Percentiles rank a stretch among this genome's conserved stretches.
Conservation (phyloP, 1,140 invertebrate genomes). For the Neodiprion lecontei region DNA sequence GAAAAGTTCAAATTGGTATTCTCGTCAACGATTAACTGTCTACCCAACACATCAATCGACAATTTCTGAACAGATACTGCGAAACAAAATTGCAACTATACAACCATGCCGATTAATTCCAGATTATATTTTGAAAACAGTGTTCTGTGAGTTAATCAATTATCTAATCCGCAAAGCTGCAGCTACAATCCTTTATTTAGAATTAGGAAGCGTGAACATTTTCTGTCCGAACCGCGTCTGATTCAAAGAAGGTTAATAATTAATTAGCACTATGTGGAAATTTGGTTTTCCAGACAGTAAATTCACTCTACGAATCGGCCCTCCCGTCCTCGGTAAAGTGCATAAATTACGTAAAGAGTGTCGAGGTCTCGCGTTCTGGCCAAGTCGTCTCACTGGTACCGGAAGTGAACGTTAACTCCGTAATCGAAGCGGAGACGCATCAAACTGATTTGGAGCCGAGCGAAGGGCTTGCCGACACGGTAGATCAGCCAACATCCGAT, state of each 20-base stretch:
- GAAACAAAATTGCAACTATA: too few species aligned
- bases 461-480: conserved; percentile 25
- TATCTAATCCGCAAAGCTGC: not conserved
- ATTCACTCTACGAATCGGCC: conserved; percentile 48
- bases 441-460: conserved; percentile 31
- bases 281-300: conserved; percentile 46
- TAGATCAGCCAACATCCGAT: conserved; percentile 15
- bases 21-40: too few species aligned
- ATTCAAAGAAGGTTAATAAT: not conserved
- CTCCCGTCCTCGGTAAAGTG: conserved; percentile 54
- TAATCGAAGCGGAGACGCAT: conserved; percentile 36
- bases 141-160: not conserved
- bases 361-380: conserved; percentile 43
- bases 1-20: too few species aligned
- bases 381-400: conserved; percentile 28
- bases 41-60: too few species aligned
- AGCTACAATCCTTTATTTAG: not conserved
- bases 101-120: too few species aligned
- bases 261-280: not conserved
- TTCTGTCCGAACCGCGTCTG: not conserved
- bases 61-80: too few species aligned
- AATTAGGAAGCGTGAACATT: conserved; percentile 13
- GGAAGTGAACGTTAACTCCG: conserved; percentile 28
- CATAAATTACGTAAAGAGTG: conserved; percentile 57
- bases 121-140: too few species aligned